Conservation (phyloP, 2,797 vertebrate genomes). For the Phalloptychus januarius region DNA sequence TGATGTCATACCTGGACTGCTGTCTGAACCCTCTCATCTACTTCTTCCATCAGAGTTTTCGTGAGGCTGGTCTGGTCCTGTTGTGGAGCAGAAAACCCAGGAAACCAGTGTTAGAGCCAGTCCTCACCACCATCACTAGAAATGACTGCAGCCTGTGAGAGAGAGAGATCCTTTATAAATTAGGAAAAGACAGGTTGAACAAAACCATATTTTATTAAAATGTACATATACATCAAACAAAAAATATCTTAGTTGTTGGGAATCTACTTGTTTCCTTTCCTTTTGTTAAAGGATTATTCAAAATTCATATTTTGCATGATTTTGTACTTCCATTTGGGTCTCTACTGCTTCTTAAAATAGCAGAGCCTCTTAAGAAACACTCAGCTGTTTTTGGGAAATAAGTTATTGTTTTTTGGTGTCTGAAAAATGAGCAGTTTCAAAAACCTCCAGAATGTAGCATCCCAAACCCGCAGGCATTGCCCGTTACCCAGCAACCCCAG, state of each 20-base stretch:
- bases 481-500: too few relatives aligned
- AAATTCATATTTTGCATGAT: too few relatives aligned
- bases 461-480: too few relatives aligned
- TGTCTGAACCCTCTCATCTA: slow-evolving; percentile 80
- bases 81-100: slow-evolving; percentile 71
- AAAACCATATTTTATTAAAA: neutral
- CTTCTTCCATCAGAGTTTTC: slow-evolving; percentile 74
- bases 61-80: slow-evolving; percentile 70
- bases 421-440: too few relatives aligned
- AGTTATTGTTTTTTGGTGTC: too few relatives aligned
- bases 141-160: slow-evolving; percentile 26
- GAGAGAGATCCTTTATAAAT: neutral
- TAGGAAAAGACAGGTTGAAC: neutral
- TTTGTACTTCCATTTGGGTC: too few relatives aligned
- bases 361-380: too few relatives aligned
- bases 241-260: neutral
- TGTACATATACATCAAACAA: neutral
- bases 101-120: slow-evolving; percentile 66
- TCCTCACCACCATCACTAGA: slow-evolving; percentile 69
- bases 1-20: slow-evolving; percentile 81
- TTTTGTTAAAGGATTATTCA: neutral
- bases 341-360: too few relatives aligned
- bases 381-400: too few relatives aligned
- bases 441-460: too few relatives aligned
- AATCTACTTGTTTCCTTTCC: neutral